These are phyloP conservation scores for Cryptotis parvus DNA, from an alignment of 2,113 vertebrate genomes.

Conservation along the genomic window DNA sequence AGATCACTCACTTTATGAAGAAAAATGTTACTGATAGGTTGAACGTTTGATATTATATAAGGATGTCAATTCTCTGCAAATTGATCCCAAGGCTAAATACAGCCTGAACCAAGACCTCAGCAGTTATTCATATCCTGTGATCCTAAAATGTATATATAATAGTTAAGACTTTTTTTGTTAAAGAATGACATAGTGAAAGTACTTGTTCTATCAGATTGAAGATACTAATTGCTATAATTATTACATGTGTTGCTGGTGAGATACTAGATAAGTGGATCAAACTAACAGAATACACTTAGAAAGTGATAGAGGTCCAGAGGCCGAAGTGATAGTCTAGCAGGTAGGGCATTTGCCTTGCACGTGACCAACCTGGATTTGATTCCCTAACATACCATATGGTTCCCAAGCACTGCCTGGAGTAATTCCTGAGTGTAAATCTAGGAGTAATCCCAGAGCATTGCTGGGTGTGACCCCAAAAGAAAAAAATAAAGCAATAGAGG, in stretches of 20 bases:
- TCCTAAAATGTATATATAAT: constrained; percentile 18
- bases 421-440: no score
- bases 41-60: constrained; percentile 17
- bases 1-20: background rate
- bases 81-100: background rate
- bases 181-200: background rate
- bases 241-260: background rate
- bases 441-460: no score
- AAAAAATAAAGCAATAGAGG: no score
- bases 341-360: no score
- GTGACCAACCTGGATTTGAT: no score
- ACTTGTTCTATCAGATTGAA: background rate
- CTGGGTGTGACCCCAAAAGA: no score
- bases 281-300: background rate
- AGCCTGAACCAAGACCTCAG: background rate
- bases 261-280: background rate
- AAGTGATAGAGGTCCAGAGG: no score
- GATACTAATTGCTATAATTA: background rate
- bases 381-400: no score
- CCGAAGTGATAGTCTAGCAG: no score
- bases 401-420: no score
- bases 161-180: background rate
- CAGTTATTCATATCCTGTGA: background rate
- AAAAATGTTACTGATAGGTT: background rate
- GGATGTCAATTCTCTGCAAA: background rate